Evolutionary conservation across 2,888 invertebrate species (phyloP), one percentile per base, ranked within the genome.

Genomic region (Xiphydria camelus): DNA sequence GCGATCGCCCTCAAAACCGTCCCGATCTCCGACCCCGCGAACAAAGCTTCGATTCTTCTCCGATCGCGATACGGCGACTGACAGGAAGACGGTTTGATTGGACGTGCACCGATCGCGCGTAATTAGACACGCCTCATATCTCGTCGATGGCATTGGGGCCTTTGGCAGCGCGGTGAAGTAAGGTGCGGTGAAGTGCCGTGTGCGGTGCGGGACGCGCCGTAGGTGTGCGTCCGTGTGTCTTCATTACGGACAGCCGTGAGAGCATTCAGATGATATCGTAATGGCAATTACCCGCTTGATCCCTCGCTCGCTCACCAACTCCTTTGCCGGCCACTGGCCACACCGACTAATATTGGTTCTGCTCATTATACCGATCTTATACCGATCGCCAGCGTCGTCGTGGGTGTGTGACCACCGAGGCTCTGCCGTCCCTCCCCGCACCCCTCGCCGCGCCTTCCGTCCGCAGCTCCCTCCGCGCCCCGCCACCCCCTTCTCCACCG

Each of bases 121-220:
- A 71, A 73, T 73, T 72, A 70, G 73, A 68, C 69, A 73, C 70
- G 68, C 64, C 69, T 73, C 71, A 69, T 70, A 69, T 71, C 67
- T 67, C 63, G 54, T 64, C 61, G 64, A 67, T 66, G 61, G 61
- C 55, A 61, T 51, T 62, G 59, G 26, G 26, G 2, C 12, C 12
- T 2, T 5, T 29, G 29, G 29, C 29, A 9, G 12, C 12, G 15
- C 14, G 29, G 12, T 5, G 12, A 10, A 14, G n/a, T n/a, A n/a
- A 29, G 29, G 29, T 4, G 29, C 12, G 14, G 5, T 14, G 29
- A 15, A 12, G 15, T 7, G 15, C 15, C 15, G 29, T 29, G 9
- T 29, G 9, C 12, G 6, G 29, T 3, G 5, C 29, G 4, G n/a
- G n/a, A n/a, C n/a, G n/a, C 32, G 15, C 21, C 5, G 15, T 23